A percentile compares a stretch with the other conserved stretches of the same genome.
phyloP scores from a whole-genome alignment of 2,113 vertebrate genomes.

The Saimiri boliviensis region DNA sequence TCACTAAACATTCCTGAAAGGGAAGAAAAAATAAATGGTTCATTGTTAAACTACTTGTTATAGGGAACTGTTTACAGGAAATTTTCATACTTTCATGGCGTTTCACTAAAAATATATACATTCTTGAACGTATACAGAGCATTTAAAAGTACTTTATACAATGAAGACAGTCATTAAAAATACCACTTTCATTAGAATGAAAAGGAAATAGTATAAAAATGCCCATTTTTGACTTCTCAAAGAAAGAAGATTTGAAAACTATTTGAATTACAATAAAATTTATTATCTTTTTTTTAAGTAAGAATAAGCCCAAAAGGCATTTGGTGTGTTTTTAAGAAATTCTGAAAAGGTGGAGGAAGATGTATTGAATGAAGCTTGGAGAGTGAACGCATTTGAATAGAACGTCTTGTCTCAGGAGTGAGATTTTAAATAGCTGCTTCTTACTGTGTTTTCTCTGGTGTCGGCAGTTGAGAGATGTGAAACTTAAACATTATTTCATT shows the following conservation, averaged over 20 bases:
- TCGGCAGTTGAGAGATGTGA: neutral
- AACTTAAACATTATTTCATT: neutral
- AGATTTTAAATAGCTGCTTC: neutral
- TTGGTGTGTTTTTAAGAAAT: neutral
- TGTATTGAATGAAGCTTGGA: neutral
- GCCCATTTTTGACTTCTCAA: neutral
- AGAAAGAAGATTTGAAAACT: neutral
- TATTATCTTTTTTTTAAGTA: neutral
- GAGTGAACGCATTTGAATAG: neutral
- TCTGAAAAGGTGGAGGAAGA: neutral
- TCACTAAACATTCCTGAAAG: neutral
- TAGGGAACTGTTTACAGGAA: neutral
- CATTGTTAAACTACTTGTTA: neutral
- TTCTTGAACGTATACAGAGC: neutral
- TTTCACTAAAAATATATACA: neutral
- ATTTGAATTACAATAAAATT: neutral
- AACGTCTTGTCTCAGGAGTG: neutral
- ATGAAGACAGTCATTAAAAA: neutral
- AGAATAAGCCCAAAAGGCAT: neutral
- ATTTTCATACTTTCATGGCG: rapidly evolving
- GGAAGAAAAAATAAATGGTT: neutral
- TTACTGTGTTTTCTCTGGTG: neutral
- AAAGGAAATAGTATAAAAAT: neutral
- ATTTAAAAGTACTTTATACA: neutral
- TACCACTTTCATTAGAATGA: too few relatives aligned